phyloP scores from a whole-genome alignment of 2,113 vertebrate species.

The Podilymbus podiceps region DNA sequence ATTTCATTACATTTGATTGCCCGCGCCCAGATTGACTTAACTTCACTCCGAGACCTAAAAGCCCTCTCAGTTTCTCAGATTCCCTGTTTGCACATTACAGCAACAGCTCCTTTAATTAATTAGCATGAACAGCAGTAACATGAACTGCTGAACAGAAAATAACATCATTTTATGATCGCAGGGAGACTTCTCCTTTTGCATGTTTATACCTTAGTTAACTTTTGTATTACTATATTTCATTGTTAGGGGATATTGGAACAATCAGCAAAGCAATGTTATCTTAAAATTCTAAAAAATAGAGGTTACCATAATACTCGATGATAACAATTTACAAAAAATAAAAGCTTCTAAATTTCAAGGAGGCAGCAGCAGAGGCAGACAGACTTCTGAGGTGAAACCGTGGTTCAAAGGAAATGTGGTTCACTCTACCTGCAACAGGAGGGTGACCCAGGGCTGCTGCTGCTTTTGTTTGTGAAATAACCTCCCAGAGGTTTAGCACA shows the following conservation, averaged over 20 bases:
- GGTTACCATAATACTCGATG: constrained; percentile 2
- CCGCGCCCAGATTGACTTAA: constrained; percentile 78
- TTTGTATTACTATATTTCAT: constrained; percentile 73
- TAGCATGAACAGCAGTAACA: constrained; percentile 85
- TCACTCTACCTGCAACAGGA: neutral
- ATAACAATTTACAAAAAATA: neutral
- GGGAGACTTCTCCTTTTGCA: constrained; percentile 77
- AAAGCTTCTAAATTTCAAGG: neutral
- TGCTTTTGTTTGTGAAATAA: neutral
- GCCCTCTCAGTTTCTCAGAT: constrained; percentile 83
- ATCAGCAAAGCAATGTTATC: constrained; percentile 53
- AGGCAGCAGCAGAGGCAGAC: neutral
- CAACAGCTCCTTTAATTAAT: constrained; percentile 89
- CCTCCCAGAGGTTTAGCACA: neutral
- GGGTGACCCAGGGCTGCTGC: neutral
- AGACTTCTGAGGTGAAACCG: neutral
- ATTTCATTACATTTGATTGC: constrained; percentile 93
- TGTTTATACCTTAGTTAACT: constrained; percentile 81
- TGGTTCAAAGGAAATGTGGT: neutral
- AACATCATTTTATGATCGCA: constrained; percentile 83
- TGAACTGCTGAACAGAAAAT: constrained; percentile 90
- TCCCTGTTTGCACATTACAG: constrained; percentile 85
- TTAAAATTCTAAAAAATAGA: constrained; percentile 46
- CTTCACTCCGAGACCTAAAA: constrained; percentile 83
- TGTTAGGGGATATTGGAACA: constrained; percentile 44